Evolutionary conservation across 2,113 vertebrate genomes (phyloP).

Genomic region (Chlamydotis undulata): DNA sequence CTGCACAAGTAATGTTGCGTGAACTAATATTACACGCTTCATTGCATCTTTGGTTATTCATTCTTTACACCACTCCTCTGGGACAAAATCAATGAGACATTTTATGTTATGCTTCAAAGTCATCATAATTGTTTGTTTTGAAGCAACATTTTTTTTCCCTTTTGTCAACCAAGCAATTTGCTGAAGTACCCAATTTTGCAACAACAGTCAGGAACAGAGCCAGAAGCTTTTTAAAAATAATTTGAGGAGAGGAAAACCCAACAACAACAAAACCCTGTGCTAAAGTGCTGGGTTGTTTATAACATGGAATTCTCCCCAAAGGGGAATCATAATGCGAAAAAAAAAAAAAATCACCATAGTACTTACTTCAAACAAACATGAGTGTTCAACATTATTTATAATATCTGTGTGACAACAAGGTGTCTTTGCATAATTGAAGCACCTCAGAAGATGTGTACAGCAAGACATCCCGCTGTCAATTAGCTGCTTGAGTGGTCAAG

Average conservation of each 20-base stretch:
- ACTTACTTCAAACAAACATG: constrained; percentile 2
- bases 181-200: constrained; percentile 49
- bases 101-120: constrained; percentile 66
- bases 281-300: constrained; percentile 4
- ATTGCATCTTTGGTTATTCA: constrained; percentile 45
- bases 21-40: constrained; percentile 31
- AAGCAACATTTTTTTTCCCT: constrained; percentile 21
- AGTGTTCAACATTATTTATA: constrained; percentile 6
- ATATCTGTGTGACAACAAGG: constrained; percentile 34
- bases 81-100: constrained; percentile 68
- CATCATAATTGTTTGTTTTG: constrained; percentile 62
- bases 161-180: constrained; percentile 42
- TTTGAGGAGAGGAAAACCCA: neutral
- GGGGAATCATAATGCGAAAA: neutral
- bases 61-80: constrained; percentile 56
- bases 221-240: constrained; percentile 39
- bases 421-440: constrained; percentile 58
- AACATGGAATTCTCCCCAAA: neutral
- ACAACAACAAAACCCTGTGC: neutral
- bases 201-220: constrained; percentile 13
- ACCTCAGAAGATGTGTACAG: constrained; percentile 39
- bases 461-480: constrained; percentile 44
- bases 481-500: constrained; percentile 50
- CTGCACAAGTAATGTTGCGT: constrained; percentile 55
- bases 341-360: neutral